Evolutionary conservation across 2,797 vertebrate species (phyloP).

Genomic region (Chelon labrosus): DNA sequence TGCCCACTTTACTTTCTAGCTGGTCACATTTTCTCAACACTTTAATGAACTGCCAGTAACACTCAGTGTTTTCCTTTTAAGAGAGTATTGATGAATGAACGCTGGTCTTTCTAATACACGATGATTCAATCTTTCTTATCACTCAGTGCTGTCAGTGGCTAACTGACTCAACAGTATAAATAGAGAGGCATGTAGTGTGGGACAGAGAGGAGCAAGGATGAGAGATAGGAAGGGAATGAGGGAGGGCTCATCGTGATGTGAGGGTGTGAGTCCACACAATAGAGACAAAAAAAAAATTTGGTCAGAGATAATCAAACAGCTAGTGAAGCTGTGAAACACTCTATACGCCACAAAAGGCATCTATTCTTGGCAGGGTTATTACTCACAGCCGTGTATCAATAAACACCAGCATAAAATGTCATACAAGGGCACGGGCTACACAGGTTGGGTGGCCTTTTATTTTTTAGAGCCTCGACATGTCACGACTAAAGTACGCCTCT

Average conservation of each 20-base stretch:
- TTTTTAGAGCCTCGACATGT: conserved; percentile 18
- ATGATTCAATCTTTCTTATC: conserved; percentile 79
- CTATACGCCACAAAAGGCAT: conserved; percentile 26
- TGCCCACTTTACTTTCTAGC: conserved; percentile 16
- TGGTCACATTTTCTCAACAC: conserved; percentile 20
- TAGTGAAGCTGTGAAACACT: conserved; percentile 46
- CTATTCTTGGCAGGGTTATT: conserved; percentile 47
- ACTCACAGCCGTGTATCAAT: conserved; percentile 52
- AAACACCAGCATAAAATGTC: conserved; percentile 34
- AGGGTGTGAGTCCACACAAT: conserved; percentile 74
- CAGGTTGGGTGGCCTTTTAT: conserved; percentile 10
- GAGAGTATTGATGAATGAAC: conserved; percentile 50
- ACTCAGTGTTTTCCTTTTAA: conserved; percentile 41
- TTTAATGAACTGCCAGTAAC: conserved; percentile 44
- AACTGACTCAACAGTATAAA: conserved; percentile 81
- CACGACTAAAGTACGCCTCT: neutral
- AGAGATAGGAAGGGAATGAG: conserved; percentile 69
- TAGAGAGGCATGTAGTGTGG: conserved; percentile 77
- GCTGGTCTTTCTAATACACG: conserved; percentile 61
- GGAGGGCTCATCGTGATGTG: conserved; percentile 72
- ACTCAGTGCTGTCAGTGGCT: conserved; percentile 66
- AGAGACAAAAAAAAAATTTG: conserved; percentile 48
- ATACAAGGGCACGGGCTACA: conserved; percentile 7
- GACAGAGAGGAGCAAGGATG: conserved; percentile 72
- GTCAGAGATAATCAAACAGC: conserved; percentile 54